Evolutionary conservation across 1,140 invertebrate species (phyloP).

Genomic region (Carcinoscorpius rotundicauda): DNA sequence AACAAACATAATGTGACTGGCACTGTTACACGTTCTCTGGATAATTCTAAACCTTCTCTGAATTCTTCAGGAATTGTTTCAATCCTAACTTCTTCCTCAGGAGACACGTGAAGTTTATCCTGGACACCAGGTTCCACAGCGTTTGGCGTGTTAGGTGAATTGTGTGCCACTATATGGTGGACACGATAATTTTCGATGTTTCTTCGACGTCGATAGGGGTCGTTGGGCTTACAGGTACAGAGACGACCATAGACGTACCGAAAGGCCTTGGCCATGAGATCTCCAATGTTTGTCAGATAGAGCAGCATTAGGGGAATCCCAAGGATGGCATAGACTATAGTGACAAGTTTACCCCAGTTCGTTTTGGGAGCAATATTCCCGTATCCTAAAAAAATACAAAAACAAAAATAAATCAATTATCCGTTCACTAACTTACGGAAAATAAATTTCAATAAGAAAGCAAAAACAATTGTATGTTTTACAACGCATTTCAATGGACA

Average conservation of each 20-base stretch:
- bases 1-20: conserved; percentile 20
- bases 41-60: conserved; percentile 33
- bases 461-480: too few relatives aligned
- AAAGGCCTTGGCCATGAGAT: conserved; percentile 89
- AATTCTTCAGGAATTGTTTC: conserved; percentile 20
- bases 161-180: conserved; percentile 46
- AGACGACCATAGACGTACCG: conserved; percentile 84
- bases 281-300: conserved; percentile 89
- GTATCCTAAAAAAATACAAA: conserved; percentile 54
- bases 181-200: conserved; percentile 25
- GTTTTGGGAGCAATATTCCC: conserved; percentile 86
- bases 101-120: conserved; percentile 16
- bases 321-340: conserved; percentile 88
- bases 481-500: too few relatives aligned
- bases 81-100: conserved; percentile 23
- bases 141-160: conserved; percentile 30
- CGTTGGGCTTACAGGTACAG: conserved; percentile 51
- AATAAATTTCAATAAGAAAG: too few relatives aligned
- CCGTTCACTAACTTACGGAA: too few relatives aligned
- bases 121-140: conserved; percentile 23
- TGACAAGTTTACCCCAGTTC: conserved; percentile 77
- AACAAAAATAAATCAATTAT: too few relatives aligned
- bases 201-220: conserved; percentile 17
- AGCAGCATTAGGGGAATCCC: conserved; percentile 95
- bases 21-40: conserved; percentile 15